Evolutionary conservation across 2,797 vertebrate genomes (phyloP).

Genomic region (Rhyacichthys aspro): DNA sequence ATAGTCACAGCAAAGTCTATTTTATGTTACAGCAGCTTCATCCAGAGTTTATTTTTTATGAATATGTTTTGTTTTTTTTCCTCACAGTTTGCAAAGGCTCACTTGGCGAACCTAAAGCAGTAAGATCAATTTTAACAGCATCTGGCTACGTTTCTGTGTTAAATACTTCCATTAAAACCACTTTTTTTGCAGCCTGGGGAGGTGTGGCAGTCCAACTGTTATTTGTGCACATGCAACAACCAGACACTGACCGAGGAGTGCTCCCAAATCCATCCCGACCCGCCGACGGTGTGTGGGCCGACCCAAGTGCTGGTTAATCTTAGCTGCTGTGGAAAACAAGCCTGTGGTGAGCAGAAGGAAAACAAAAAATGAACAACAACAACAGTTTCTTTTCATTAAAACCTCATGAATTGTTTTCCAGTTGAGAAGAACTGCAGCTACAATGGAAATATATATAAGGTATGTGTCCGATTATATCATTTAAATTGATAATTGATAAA

Average conservation of each 20-base stretch:
- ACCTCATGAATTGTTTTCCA: constrained; percentile 44
- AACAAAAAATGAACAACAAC: too few relatives aligned
- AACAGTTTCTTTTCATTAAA: too few relatives aligned
- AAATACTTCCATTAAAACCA: neutral
- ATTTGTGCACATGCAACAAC: constrained; percentile 70
- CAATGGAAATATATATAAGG: constrained; percentile 57
- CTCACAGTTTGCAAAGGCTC: constrained; percentile 74
- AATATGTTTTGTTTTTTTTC: constrained; percentile 6
- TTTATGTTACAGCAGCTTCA: neutral
- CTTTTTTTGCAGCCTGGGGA: constrained; percentile 67
- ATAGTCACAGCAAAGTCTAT: neutral
- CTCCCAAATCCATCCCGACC: neutral
- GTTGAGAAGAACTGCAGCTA: constrained; percentile 72
- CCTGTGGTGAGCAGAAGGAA: constrained; percentile 59
- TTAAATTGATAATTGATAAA: accelerated
- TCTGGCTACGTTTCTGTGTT: neutral
- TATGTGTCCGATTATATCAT: constrained; percentile 30
- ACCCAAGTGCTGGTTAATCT: constrained; percentile 28
- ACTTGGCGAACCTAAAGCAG: constrained; percentile 56
- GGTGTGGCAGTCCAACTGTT: constrained; percentile 69
- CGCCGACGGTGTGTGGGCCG: constrained; percentile 30
- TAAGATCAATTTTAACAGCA: constrained; percentile 20
- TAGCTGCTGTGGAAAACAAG: constrained; percentile 55
- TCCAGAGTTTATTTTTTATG: neutral
- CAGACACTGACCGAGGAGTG: constrained; percentile 69